A percentile compares a stretch with the other conserved stretches of the same genome.
Conservation (phyloP, 2,888 invertebrate genomes). For the Osmoderma eremita region DNA sequence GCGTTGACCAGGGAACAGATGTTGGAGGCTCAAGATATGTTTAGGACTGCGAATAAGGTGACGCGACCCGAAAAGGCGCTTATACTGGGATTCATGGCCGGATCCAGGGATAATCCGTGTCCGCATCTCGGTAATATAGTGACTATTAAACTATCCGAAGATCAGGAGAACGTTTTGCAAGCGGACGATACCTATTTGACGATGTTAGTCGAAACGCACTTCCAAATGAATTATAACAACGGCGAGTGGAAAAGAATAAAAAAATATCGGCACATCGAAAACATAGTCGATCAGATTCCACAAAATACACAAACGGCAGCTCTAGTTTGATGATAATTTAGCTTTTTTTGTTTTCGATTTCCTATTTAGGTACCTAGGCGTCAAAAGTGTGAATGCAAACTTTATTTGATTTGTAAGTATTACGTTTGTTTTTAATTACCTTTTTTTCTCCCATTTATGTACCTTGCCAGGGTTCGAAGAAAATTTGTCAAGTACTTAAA, state of each 20-base stretch:
- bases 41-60: constrained; percentile 93
- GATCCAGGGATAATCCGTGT: constrained; percentile 96
- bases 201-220: constrained; percentile 91
- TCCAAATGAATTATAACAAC: constrained; percentile 98
- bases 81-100: constrained; percentile 98
- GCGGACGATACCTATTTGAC: constrained; percentile 82
- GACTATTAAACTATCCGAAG: constrained; percentile 94
- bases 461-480: too few relatives aligned
- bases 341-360: constrained; percentile 21
- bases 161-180: constrained; percentile 87
- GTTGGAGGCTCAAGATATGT: constrained; percentile 97
- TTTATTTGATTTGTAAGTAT: neutral
- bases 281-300: constrained; percentile 59
- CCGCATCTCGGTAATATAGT: constrained; percentile 97
- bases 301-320: constrained; percentile 58
- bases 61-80: constrained; percentile 97
- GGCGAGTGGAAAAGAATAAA: constrained; percentile 97
- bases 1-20: constrained; percentile 94
- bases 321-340: constrained; percentile 53
- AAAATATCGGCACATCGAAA: constrained; percentile 83
- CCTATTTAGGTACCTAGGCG: neutral
- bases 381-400: neutral
- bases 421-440: neutral
- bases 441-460: too few relatives aligned
- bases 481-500: too few relatives aligned